Conservation (phyloP, 2,888 invertebrate species). For the Spisula subtruncata region DNA sequence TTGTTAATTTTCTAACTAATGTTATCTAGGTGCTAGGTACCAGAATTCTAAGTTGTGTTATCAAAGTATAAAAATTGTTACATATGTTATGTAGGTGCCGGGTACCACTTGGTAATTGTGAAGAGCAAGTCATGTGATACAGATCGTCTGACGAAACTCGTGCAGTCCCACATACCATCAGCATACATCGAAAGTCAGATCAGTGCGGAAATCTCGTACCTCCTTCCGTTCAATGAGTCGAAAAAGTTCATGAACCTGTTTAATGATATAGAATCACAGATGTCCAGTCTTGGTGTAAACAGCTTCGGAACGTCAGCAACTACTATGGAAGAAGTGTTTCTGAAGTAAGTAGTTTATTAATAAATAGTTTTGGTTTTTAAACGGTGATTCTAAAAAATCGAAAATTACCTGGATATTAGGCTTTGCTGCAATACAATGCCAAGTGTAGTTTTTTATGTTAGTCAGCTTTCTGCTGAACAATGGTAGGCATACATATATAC, state of each 20-base stretch:
- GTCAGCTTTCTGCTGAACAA: too few species aligned
- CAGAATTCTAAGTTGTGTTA: not conserved
- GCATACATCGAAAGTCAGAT: conserved; percentile 89
- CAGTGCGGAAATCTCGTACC: conserved; percentile 84
- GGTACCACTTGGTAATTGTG: conserved; percentile 93
- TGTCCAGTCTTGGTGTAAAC: conserved; percentile 90
- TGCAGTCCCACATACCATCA: conserved; percentile 91
- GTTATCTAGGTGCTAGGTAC: too few species aligned
- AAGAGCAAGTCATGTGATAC: conserved; percentile 89
- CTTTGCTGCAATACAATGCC: too few species aligned
- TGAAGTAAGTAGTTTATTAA: conserved; percentile 81
- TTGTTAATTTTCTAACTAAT: too few species aligned
- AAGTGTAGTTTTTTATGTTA: too few species aligned
- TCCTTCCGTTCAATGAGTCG: conserved; percentile 83
- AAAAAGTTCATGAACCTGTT: conserved; percentile 82
- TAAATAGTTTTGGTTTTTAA: too few species aligned
- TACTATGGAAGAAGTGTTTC: conserved; percentile 94
- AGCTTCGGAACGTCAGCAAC: conserved; percentile 95
- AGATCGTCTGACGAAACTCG: conserved; percentile 89
- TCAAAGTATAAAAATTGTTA: too few species aligned
- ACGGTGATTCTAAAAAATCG: too few species aligned
- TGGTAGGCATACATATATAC: too few species aligned
- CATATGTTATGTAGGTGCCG: conserved; percentile 90
- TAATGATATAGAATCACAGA: conserved; percentile 80
- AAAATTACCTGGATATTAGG: too few species aligned